phyloP scores from a whole-genome alignment of 1,140 invertebrate species.

The Trissolcus basalis region DNA sequence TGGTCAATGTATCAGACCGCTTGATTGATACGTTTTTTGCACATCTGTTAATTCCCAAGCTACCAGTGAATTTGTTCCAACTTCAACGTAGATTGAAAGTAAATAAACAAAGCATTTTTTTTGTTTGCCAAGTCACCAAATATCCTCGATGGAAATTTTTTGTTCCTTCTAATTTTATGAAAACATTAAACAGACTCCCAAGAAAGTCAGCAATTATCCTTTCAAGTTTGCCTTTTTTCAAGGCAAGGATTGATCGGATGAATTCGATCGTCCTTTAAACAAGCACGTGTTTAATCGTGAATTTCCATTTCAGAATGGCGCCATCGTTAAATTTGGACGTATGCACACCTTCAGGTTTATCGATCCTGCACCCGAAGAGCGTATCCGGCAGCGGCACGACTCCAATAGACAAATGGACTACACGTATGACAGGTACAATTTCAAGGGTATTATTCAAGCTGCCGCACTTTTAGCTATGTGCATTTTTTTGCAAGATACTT shows the following conservation, averaged over 20 bases:
- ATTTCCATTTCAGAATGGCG: slow-evolving; percentile 82
- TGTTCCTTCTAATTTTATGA: too few relatives aligned
- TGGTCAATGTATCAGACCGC: too few relatives aligned
- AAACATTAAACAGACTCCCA: too few relatives aligned
- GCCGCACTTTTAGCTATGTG: slow-evolving; percentile 9
- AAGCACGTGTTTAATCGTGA: slow-evolving; percentile 38
- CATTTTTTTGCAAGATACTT: slow-evolving; percentile 6
- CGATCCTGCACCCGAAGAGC: slow-evolving; percentile 91
- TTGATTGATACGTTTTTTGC: too few relatives aligned
- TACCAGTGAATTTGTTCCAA: too few relatives aligned
- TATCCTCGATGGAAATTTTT: too few relatives aligned
- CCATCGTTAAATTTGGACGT: slow-evolving; percentile 91
- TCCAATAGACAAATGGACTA: slow-evolving; percentile 80
- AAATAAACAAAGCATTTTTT: too few relatives aligned
- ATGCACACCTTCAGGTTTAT: slow-evolving; percentile 95
- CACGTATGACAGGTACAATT: slow-evolving; percentile 84
- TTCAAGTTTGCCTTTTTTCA: not conserved
- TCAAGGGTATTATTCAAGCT: slow-evolving; percentile 40
- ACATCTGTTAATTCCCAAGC: too few relatives aligned
- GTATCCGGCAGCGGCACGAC: slow-evolving; percentile 83
- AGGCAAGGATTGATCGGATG: not conserved
- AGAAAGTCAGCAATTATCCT: too few relatives aligned
- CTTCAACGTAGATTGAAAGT: too few relatives aligned
- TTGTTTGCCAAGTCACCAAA: too few relatives aligned
- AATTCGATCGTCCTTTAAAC: slow-evolving; percentile 48